Evolutionary conservation across 1,140 invertebrate species (phyloP).

Genomic region (Acromyrmex heyeri): DNA sequence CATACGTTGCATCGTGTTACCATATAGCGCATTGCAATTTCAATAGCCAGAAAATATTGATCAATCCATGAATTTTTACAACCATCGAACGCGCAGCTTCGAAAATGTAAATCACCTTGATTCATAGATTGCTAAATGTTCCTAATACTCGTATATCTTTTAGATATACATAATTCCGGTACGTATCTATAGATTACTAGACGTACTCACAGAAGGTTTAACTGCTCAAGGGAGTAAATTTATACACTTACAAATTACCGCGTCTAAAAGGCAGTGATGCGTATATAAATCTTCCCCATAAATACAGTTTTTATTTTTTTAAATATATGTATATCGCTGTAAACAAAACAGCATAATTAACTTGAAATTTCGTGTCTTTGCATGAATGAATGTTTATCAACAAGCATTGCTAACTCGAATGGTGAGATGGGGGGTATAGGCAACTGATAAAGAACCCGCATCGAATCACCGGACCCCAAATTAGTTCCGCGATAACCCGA

Average conservation of each 20-base stretch:
- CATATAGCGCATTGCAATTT: background rate
- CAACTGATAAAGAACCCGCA: conserved; percentile 37
- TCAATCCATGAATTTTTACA: background rate
- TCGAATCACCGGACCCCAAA: conserved; percentile 13
- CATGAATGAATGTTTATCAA: background rate
- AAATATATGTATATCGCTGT: no score
- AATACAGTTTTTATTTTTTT: background rate
- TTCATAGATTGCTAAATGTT: background rate
- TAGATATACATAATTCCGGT: background rate
- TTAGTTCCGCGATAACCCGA: conserved; percentile 49
- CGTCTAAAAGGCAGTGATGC: background rate
- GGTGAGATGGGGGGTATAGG: background rate
- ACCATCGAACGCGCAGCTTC: background rate
- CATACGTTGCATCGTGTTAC: background rate
- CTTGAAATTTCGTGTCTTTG: background rate
- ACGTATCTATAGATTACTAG: background rate
- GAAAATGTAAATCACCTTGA: background rate
- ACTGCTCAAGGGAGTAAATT: background rate
- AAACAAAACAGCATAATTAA: background rate
- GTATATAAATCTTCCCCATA: background rate
- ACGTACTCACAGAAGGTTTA: background rate
- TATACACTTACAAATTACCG: conserved; percentile 3
- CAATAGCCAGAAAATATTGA: background rate
- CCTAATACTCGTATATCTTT: background rate
- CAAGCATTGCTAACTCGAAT: background rate